Evolutionary conservation across 1,140 invertebrate species (phyloP).

Genomic region (Ditylenchus dipsaci): DNA sequence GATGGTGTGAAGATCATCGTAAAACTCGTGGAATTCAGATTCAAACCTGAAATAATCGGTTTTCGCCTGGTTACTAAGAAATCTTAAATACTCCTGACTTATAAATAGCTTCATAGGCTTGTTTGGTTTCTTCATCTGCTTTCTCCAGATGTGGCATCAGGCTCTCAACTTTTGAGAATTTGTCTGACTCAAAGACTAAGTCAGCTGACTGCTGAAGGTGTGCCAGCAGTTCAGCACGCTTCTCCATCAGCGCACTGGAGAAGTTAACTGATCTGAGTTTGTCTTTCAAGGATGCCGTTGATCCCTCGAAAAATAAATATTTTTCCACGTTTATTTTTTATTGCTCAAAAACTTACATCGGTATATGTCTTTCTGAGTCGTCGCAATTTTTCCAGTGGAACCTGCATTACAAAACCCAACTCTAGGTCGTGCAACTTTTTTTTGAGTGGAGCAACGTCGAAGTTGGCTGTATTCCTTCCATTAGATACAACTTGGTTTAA

Average conservation of each 20-base stretch:
- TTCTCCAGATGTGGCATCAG: not conserved
- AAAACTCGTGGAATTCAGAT: not conserved
- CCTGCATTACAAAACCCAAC: slow-evolving; percentile 1
- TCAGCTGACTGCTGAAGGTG: not conserved
- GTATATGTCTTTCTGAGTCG: not conserved
- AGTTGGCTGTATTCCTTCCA: not conserved
- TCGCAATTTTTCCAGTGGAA: slow-evolving; percentile 1
- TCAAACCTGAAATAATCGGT: slow-evolving; percentile 3
- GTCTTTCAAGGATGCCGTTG: not conserved
- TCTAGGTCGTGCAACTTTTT: slow-evolving; percentile 2
- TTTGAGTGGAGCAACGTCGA: slow-evolving; percentile 1
- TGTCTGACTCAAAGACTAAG: slow-evolving; percentile 1
- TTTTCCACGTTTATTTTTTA: not conserved
- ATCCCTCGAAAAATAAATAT: not conserved
- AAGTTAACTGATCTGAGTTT: slow-evolving; percentile 3
- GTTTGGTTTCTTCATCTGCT: not conserved
- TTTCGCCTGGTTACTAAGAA: no score
- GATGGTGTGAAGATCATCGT: not conserved
- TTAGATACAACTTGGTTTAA: not conserved
- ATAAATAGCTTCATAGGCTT: not conserved
- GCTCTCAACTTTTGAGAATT: not conserved
- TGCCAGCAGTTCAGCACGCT: not conserved
- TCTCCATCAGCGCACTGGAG: slow-evolving; percentile 9
- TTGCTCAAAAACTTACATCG: not conserved
- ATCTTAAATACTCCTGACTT: no score